Evolutionary conservation across 2,797 vertebrate genomes (phyloP).

Genomic region (Gallinago nigripennis): DNA sequence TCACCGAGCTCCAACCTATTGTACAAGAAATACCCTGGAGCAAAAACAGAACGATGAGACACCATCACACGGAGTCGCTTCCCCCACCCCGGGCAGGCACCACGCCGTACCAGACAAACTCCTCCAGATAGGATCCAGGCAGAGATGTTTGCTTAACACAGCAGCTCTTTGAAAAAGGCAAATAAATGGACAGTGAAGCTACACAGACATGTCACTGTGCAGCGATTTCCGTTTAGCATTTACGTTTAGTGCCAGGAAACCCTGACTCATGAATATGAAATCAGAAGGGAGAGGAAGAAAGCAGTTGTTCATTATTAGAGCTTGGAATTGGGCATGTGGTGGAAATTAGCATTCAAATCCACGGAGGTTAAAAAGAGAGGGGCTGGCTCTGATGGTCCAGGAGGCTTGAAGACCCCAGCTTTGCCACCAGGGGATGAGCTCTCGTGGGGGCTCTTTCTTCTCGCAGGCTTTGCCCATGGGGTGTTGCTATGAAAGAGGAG

Average conservation of each 20-base stretch:
- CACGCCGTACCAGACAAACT: slow-evolving; percentile 50
- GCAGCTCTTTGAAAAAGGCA: slow-evolving; percentile 70
- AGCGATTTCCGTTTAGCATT: slow-evolving; percentile 65
- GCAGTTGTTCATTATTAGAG: slow-evolving; percentile 48
- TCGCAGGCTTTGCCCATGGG: fast-evolving
- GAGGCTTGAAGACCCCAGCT: background rate
- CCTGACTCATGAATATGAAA: slow-evolving; percentile 69
- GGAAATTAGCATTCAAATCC: background rate
- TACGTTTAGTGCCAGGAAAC: slow-evolving; percentile 58
- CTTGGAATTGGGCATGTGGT: slow-evolving; percentile 4
- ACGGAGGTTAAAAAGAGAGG: background rate
- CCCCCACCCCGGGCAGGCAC: slow-evolving; percentile 12
- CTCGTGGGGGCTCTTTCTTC: background rate
- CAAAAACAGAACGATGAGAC: slow-evolving; percentile 34
- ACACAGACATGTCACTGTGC: slow-evolving; percentile 68
- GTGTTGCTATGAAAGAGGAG: background rate
- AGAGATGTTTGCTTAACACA: slow-evolving; percentile 67
- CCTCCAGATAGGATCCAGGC: slow-evolving; percentile 58
- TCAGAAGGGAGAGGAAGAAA: slow-evolving; percentile 62
- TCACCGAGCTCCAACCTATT: slow-evolving; percentile 6
- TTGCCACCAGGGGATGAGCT: background rate
- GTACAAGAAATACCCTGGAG: slow-evolving; percentile 62
- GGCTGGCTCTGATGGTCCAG: background rate
- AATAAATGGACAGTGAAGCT: slow-evolving; percentile 64
- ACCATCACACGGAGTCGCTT: background rate